Evolutionary conservation across 1,140 invertebrate species (phyloP).

Genomic region (Heliothis subflexa): DNA sequence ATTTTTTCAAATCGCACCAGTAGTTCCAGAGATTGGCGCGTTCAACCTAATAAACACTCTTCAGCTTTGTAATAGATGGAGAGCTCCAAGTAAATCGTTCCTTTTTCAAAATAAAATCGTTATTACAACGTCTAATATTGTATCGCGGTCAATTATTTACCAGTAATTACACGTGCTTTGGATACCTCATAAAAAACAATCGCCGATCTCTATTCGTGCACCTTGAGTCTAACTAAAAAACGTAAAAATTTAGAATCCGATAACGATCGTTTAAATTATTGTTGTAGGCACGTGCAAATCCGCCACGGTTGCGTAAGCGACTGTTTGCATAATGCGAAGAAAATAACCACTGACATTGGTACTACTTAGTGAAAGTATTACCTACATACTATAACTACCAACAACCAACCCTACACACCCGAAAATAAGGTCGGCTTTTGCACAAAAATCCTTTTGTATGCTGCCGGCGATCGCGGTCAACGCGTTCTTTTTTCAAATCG

Average conservation of each 20-base stretch:
- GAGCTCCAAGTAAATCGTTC: no score
- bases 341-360: slow-evolving; percentile 77
- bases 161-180: neutral
- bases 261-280: slow-evolving; percentile 31
- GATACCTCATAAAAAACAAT: neutral
- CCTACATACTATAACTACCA: slow-evolving; percentile 49
- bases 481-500: slow-evolving; percentile 60
- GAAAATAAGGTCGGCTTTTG: slow-evolving; percentile 32
- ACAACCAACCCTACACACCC: slow-evolving; percentile 41
- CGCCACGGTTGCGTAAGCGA: slow-evolving; percentile 62
- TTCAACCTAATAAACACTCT: no score
- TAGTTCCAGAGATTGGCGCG: no score
- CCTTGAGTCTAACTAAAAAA: slow-evolving; percentile 16
- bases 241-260: slow-evolving; percentile 5
- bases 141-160: neutral
- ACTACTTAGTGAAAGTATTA: slow-evolving; percentile 77
- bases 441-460: slow-evolving; percentile 22
- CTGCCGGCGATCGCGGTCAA: slow-evolving; percentile 56
- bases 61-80: no score
- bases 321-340: slow-evolving; percentile 69
- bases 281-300: slow-evolving; percentile 56
- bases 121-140: neutral
- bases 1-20: no score
- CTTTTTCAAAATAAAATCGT: neutral
- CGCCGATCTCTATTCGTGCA: neutral